These are phyloP conservation scores for Drosophila orena DNA, from an alignment of 1,140 invertebrate species.

Conservation along the genomic window DNA sequence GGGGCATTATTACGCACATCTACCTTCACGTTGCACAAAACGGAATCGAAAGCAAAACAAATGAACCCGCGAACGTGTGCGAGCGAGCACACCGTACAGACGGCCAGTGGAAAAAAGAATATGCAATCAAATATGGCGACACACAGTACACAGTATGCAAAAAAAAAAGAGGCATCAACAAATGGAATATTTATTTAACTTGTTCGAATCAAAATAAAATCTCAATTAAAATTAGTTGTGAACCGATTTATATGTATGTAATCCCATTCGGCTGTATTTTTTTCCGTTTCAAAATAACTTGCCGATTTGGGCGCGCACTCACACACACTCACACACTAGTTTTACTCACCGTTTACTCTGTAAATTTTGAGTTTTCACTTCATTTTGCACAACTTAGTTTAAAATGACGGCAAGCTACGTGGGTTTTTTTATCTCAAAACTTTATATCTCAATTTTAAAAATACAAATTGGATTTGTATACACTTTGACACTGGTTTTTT, in stretches of 20 bases:
- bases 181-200: slow-evolving; percentile 38
- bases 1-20: slow-evolving; percentile 56
- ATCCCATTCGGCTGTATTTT: not conserved
- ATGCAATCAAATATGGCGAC: slow-evolving; percentile 80
- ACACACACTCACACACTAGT: slow-evolving; percentile 16
- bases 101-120: slow-evolving; percentile 39
- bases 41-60: slow-evolving; percentile 78
- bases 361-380: slow-evolving; percentile 45
- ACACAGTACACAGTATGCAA: slow-evolving; percentile 48
- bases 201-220: slow-evolving; percentile 6
- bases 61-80: slow-evolving; percentile 53
- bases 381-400: slow-evolving; percentile 56
- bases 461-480: slow-evolving; percentile 38
- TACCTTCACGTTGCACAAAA: slow-evolving; percentile 80
- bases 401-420: slow-evolving; percentile 25
- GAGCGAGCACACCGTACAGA: slow-evolving; percentile 52
- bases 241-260: not conserved
- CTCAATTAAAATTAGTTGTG: not conserved
- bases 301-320: slow-evolving; percentile 59
- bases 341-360: slow-evolving; percentile 59
- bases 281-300: slow-evolving; percentile 4
- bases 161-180: slow-evolving; percentile 55
- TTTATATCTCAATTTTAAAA: slow-evolving; percentile 26
- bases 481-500: slow-evolving; percentile 42
- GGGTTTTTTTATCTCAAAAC: slow-evolving; percentile 16